phyloP scores from a whole-genome alignment of 2,113 vertebrate species.

The Cathartes aura region DNA sequence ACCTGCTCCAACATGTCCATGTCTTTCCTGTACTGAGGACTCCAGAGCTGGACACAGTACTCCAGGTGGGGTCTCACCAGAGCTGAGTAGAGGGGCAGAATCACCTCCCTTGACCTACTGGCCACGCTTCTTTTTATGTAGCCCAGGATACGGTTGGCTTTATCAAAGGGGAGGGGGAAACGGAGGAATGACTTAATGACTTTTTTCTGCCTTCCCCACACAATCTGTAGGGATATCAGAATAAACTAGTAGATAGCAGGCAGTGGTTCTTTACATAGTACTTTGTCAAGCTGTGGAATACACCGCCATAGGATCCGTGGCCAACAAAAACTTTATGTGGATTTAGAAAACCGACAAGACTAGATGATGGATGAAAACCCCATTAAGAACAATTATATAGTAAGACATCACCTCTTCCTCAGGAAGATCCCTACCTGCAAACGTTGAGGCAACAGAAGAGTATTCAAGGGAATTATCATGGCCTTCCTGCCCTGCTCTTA shows the following conservation, averaged over 20 bases:
- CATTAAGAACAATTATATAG: not conserved
- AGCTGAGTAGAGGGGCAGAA: not conserved
- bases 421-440: not conserved
- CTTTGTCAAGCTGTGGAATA: not conserved
- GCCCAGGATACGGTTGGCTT: not conserved
- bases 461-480: not conserved
- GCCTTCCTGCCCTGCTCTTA: not conserved
- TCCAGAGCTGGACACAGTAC: fast-evolving
- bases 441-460: not conserved
- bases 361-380: not conserved
- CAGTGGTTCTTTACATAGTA: not conserved
- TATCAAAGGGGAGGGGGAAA: not conserved
- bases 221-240: not conserved
- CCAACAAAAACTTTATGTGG: not conserved
- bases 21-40: not conserved
- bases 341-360: not conserved
- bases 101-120: not conserved
- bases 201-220: not conserved
- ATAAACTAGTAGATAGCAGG: not conserved
- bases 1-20: not conserved
- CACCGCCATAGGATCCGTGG: not conserved
- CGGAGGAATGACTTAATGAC: not conserved
- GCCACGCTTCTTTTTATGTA: fast-evolving
- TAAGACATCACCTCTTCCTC: not conserved
- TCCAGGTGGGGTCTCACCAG: not conserved